phyloP scores from a whole-genome alignment of 2,797 vertebrate genomes.

The Enteromius radiatus region DNA sequence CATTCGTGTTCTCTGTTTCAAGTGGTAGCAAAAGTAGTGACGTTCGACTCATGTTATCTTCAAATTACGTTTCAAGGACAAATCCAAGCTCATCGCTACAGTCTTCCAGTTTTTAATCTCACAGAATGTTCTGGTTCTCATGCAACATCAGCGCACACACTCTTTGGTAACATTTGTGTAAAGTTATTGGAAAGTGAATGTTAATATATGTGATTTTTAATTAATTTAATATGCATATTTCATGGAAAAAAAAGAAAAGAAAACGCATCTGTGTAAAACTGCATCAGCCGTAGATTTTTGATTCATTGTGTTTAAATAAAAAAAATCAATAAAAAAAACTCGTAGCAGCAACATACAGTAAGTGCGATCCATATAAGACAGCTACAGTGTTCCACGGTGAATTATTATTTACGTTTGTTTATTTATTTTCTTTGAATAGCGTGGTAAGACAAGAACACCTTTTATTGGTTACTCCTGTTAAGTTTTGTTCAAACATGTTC shows the following conservation, averaged over 20 bases:
- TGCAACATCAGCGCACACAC: conserved; percentile 65
- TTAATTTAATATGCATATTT: conserved; percentile 73
- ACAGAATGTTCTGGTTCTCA: conserved; percentile 58
- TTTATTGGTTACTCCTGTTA: conserved; percentile 54
- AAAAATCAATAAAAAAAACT: neutral
- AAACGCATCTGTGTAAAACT: conserved; percentile 50
- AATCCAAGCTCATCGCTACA: conserved; percentile 39
- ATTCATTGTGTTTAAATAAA: conserved; percentile 51
- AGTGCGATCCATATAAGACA: conserved; percentile 45
- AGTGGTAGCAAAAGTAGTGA: conserved; percentile 53
- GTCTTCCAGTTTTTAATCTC: conserved; percentile 57
- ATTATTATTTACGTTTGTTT: conserved; percentile 55
- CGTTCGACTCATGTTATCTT: neutral
- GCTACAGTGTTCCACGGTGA: conserved; percentile 60
- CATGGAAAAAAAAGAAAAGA: conserved; percentile 64
- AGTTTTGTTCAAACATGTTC: conserved; percentile 43
- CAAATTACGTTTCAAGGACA: neutral
- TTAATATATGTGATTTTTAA: conserved; percentile 75
- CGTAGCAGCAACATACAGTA: conserved; percentile 57
- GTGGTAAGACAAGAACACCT: conserved; percentile 58
- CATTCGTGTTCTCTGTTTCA: conserved; percentile 47
- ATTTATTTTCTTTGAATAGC: conserved; percentile 53
- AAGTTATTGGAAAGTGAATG: conserved; percentile 68
- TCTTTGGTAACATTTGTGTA: conserved; percentile 58
- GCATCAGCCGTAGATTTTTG: conserved; percentile 33